Evolutionary conservation across 1,140 invertebrate species (phyloP).

Genomic region (Ericerus pela): DNA sequence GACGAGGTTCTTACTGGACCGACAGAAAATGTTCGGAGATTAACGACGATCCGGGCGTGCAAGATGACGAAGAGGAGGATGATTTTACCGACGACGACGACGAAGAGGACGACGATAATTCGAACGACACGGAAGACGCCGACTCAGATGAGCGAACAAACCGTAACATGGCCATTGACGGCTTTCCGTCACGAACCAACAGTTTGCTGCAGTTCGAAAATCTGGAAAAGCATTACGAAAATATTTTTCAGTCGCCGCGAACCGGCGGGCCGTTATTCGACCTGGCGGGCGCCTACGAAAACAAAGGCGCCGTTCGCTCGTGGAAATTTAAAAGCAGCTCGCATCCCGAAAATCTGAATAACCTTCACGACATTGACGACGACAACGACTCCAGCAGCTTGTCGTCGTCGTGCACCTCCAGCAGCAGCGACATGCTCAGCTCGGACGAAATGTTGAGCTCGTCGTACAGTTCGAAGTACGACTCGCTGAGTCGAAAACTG

Average conservation of each 20-base stretch:
- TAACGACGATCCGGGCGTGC: constrained; percentile 31
- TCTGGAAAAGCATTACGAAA: constrained; percentile 45
- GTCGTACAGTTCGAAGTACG: constrained; percentile 3
- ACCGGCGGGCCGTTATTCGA: constrained; percentile 22
- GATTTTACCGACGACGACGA: not conserved
- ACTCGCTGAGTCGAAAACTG: not conserved
- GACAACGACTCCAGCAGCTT: not conserved
- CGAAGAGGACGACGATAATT: constrained; percentile 19
- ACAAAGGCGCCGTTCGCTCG: constrained; percentile 31
- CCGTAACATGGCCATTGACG: not conserved
- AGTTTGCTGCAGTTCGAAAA: constrained; percentile 67
- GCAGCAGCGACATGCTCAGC: constrained; percentile 19
- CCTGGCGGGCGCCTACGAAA: constrained; percentile 15
- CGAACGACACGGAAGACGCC: not conserved
- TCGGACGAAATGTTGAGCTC: constrained; percentile 12
- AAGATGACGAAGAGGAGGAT: constrained; percentile 31
- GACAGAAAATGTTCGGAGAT: constrained; percentile 32
- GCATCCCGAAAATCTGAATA: not conserved
- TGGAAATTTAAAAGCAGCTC: constrained; percentile 26
- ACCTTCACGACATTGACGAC: not conserved
- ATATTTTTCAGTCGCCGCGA: constrained; percentile 23
- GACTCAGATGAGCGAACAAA: constrained; percentile 18
- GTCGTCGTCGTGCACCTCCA: constrained; percentile 25
- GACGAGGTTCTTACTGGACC: constrained; percentile 32
- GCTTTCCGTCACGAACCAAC: constrained; percentile 43